Evolutionary conservation across 2,113 vertebrate genomes (phyloP), one percentile per base, ranked within the genome.

Genomic region (Numida meleagris): DNA sequence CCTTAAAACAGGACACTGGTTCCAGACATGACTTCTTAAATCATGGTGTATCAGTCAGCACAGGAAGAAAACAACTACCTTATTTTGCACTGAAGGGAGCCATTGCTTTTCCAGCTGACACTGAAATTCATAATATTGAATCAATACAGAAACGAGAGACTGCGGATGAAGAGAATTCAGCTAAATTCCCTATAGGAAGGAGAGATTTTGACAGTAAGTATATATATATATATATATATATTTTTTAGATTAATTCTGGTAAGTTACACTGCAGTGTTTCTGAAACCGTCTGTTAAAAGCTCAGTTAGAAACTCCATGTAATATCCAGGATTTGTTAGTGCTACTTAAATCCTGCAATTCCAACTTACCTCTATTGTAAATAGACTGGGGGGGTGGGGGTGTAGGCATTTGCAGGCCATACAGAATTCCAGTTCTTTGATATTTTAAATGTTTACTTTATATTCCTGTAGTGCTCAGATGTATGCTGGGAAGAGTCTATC

Each of bases 401-500:
- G 34, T 62, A 62, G 14, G 59, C 34, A n/a, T 53, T 61, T 74
- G 9, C 62, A 66, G 15, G 7, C 8, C 25, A 70, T 51, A 57
- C 55, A 57, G 20, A 82, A 78, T 51, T 43, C 10, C 42, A 31
- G 3, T 50, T 46, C 29, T 93, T 70, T 83, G 63, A 85, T 12
- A 19, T 89, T 58, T 82, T 76, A 80, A 94, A 50, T 5, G 34
- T 74, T 43, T 19, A 53, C 19, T 2, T 78, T 59, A 86, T 77
- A n/a, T 51, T 16, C 50, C 38, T 88, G 8, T 72, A 99, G 99
- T 99, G 94, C 98, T 99, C 94, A 98, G 99, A 51, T 99, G 99
- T 83, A 99, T 99, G 99, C 98, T 99, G 83, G 99, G 99, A 97
- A 97, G 99, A 98, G 99, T 99, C 68, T 99, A 99, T 90, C 97